Conservation (phyloP, 1,140 invertebrate species). For the Tyrophagus putrescentiae region DNA sequence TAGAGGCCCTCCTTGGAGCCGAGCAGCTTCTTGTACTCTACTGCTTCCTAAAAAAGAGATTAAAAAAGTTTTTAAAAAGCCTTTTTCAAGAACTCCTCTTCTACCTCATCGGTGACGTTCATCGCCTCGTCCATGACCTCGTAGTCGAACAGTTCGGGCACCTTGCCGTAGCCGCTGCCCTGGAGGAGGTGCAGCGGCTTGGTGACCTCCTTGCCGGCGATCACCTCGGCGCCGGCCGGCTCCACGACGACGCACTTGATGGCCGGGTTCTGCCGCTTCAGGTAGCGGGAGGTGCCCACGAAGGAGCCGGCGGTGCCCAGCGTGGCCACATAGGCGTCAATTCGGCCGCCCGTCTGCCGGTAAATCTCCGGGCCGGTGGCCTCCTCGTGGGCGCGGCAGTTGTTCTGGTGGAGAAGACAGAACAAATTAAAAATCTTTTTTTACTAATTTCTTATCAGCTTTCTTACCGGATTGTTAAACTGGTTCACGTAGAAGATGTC, state of each 20-base stretch:
- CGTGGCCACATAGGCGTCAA: constrained; percentile 28
- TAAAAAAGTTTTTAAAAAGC: too few relatives aligned
- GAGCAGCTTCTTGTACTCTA: constrained; percentile 19
- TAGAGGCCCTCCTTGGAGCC: constrained; percentile 20
- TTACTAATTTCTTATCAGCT: too few relatives aligned
- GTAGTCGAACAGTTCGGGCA: constrained; percentile 6
- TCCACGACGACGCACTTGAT: constrained; percentile 19
- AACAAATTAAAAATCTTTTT: too few relatives aligned
- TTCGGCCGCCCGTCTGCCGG: constrained; percentile 33
- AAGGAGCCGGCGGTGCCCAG: constrained; percentile 29
- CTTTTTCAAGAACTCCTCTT: too few relatives aligned
- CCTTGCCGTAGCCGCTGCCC: constrained; percentile 19
- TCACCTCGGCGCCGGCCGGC: constrained; percentile 16
- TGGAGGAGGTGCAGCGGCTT: constrained; percentile 22
- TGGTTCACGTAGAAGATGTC: constrained; percentile 18
- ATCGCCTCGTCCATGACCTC: constrained; percentile 15
- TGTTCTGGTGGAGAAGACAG: too few relatives aligned
- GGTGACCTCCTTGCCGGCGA: constrained; percentile 8
- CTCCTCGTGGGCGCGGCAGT: constrained; percentile 35
- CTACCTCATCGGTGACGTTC: constrained; percentile 18
- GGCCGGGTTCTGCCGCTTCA: constrained; percentile 22
- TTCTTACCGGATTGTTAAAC: constrained; percentile 11
- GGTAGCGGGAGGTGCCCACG: constrained; percentile 16
- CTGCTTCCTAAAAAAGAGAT: too few relatives aligned
- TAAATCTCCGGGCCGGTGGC: constrained; percentile 41